These are phyloP conservation scores for Torymus auratus DNA, from an alignment of 2,888 invertebrate genomes.

Conservation along the genomic window DNA sequence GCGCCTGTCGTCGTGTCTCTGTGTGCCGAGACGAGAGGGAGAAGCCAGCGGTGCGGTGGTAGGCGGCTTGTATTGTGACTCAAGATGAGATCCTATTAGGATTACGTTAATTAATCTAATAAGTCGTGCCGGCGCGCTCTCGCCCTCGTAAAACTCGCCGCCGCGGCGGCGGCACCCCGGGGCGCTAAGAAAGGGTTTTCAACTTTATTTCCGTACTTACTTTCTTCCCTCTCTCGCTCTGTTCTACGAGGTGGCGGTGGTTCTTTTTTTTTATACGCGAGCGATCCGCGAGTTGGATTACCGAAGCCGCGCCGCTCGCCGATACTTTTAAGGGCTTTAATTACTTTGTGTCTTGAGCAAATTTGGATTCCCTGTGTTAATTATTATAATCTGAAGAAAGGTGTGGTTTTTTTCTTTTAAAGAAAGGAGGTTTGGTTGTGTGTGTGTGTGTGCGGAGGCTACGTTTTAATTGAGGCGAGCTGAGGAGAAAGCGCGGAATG, in stretches of 20 bases:
- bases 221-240: slow-evolving; percentile 20
- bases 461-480: too few relatives aligned
- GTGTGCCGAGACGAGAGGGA: slow-evolving; percentile 9
- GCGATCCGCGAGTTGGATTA: too few relatives aligned
- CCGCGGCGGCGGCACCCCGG: slow-evolving; percentile 18
- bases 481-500: too few relatives aligned
- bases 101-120: slow-evolving; percentile 74
- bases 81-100: slow-evolving; percentile 74
- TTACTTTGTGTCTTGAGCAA: slow-evolving; percentile 8
- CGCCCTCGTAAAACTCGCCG: slow-evolving; percentile 44
- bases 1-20: too few relatives aligned
- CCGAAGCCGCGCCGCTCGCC: neutral
- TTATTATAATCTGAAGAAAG: too few relatives aligned
- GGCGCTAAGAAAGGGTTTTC: slow-evolving; percentile 47
- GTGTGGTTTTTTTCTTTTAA: neutral
- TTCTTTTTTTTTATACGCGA: neutral
- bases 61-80: slow-evolving; percentile 71
- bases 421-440: too few relatives aligned
- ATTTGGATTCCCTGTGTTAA: neutral
- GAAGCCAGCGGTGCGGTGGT: slow-evolving; percentile 59
- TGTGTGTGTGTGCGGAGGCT: too few relatives aligned
- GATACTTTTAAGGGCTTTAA: slow-evolving; percentile 24
- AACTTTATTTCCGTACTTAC: slow-evolving; percentile 46
- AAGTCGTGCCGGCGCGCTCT: slow-evolving; percentile 59
- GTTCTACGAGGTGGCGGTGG: neutral